Evolutionary conservation across 2,113 vertebrate species (phyloP), one percentile per base, ranked within the genome.

Genomic region (Petaurus breviceps): DNA sequence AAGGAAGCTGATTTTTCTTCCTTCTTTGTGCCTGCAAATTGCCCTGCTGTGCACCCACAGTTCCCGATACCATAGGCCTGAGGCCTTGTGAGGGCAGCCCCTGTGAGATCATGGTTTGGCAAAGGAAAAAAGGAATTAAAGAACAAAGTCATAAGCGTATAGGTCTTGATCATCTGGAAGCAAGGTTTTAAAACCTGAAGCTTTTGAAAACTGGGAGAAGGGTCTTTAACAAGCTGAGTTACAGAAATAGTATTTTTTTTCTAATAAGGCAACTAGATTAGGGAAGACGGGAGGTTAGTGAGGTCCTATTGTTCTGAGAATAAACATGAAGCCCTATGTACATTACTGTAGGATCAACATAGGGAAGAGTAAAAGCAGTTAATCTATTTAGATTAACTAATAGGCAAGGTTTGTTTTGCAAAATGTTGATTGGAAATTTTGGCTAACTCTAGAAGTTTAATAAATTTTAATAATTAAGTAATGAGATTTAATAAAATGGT

Each of bases 21-120:
- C 28, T 92, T 92, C 51, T 89, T 25, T 84, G 51, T 54, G 0
- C 3, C 43, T 55, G 91, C 6, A 43, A 90, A 55, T 51, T 6
- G 22, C 53, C 68, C 93, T 93, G 96, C 96, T 97, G 92, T 10
- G 8, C 52, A 19, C 90, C 50, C 46, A 19, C 26, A 22, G 54
- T 50, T 50, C 43, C 22, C 2, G 43, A 92, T 26, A 68, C 93
- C 3, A 31, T 8, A 54, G 94, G 94, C 47, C 9, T 61, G 8
- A 89, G 89, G 37, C 91, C 51, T 31, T 31, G 93, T 0, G 1
- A 43, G 95, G 47, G 94, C 96, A 91, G 93, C 46, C 92, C 96
- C 93, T 96, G 55, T 92, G 96, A 95, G 92, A 49, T 96, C 95
- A 94, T 1, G 91, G 46, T 61, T 92, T 98, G 98, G 98, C 96